Evolutionary conservation across 1,140 invertebrate genomes (phyloP).

Genomic region (Epicauta chinensis): DNA sequence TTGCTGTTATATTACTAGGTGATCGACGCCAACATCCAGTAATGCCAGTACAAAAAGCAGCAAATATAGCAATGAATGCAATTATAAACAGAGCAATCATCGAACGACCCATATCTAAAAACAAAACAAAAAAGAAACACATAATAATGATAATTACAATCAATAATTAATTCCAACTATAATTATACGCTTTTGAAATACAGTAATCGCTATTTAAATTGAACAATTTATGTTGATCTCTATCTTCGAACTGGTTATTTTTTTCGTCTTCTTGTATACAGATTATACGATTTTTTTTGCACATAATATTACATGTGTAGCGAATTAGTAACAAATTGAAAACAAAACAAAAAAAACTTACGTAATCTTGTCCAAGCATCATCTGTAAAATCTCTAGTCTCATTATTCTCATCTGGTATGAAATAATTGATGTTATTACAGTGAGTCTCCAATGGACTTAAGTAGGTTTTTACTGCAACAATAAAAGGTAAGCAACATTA

Average conservation of each 20-base stretch:
- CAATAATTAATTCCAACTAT: no score
- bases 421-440: slow-evolving; percentile 94
- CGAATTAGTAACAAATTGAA: no score
- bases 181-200: no score
- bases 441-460: slow-evolving; percentile 89
- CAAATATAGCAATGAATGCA: slow-evolving; percentile 81
- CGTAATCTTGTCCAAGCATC: slow-evolving; percentile 78
- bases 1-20: slow-evolving; percentile 86
- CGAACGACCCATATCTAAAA: slow-evolving; percentile 83
- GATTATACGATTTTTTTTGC: no score
- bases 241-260: no score
- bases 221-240: no score
- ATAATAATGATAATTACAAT: no score
- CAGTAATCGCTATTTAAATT: no score
- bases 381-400: slow-evolving; percentile 71
- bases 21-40: slow-evolving; percentile 86
- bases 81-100: slow-evolving; percentile 88
- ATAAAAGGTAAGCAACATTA: slow-evolving; percentile 29
- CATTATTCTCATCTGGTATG: slow-evolving; percentile 77
- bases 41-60: slow-evolving; percentile 90
- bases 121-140: slow-evolving; percentile 11
- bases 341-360: slow-evolving; percentile 54
- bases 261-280: no score
- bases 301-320: no score
- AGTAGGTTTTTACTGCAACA: slow-evolving; percentile 78